Evolutionary conservation across 2,113 vertebrate genomes (phyloP).

Genomic region (Microcebus griseorufus): DNA sequence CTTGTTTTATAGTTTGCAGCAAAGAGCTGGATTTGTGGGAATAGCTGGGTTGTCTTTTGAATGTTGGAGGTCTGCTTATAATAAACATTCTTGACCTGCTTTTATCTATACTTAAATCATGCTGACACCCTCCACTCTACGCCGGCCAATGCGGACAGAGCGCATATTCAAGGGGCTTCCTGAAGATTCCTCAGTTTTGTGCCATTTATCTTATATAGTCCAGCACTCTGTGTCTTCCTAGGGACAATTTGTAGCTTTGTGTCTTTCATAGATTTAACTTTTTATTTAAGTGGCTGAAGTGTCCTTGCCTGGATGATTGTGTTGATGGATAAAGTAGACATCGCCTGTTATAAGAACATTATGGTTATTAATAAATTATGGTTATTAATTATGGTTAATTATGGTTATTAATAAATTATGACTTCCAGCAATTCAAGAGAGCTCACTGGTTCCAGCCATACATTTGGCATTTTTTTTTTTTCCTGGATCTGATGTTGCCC

Average conservation of each 20-base stretch:
- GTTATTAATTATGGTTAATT: no score
- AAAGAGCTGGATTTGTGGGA: background rate
- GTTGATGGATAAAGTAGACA: background rate
- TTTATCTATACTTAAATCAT: background rate
- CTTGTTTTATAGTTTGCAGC: background rate
- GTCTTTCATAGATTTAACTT: background rate
- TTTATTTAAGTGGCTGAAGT: background rate
- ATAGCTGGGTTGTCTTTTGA: background rate
- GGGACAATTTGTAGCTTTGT: background rate
- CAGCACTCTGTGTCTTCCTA: background rate
- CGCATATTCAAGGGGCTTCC: background rate
- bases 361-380: background rate
- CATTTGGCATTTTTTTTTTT: background rate
- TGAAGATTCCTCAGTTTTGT: background rate
- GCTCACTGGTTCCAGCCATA: background rate
- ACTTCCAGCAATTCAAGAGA: background rate
- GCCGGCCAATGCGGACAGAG: background rate
- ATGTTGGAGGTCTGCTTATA: background rate
- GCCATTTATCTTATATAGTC: background rate
- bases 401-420: background rate
- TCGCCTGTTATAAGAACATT: background rate
- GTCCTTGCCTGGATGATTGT: background rate
- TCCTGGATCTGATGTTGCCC: background rate
- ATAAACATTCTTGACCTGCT: background rate
- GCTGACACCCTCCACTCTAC: background rate